phyloP scores from a whole-genome alignment of 1,140 invertebrate species.

The Achatina immaculata region DNA sequence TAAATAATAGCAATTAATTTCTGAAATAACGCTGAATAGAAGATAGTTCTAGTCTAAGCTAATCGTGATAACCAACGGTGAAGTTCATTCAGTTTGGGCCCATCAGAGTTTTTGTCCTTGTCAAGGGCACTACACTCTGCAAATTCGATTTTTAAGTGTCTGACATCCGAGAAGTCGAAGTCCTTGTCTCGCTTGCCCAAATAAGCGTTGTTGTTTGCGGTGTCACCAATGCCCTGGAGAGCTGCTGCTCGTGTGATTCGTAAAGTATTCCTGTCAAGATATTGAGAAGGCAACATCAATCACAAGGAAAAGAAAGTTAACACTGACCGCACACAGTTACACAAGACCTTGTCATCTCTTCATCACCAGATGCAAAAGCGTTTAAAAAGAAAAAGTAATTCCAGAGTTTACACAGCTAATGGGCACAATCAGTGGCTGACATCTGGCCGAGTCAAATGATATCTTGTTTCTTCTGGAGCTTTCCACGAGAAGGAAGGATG shows the following conservation, averaged over 20 bases:
- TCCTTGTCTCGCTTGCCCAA: constrained; percentile 83
- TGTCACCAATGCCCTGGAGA: constrained; percentile 79
- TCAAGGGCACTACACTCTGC: constrained; percentile 78
- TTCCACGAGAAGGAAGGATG: too few relatives aligned
- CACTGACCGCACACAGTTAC: neutral
- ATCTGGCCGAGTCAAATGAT: too few relatives aligned
- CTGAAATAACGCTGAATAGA: too few relatives aligned
- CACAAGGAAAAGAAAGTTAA: neutral
- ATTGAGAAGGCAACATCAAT: too few relatives aligned
- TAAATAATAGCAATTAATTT: too few relatives aligned
- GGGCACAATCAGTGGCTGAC: too few relatives aligned
- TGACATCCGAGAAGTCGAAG: constrained; percentile 84
- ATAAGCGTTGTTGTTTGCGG: constrained; percentile 72
- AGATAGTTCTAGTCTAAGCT: constrained; percentile 4
- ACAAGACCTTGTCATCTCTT: neutral
- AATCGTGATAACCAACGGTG: constrained; percentile 15
- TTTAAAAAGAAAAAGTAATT: neutral
- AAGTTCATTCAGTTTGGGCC: constrained; percentile 23
- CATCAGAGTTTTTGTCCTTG: constrained; percentile 70
- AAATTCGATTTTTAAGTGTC: constrained; percentile 79
- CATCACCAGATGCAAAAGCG: neutral
- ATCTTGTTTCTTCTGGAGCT: too few relatives aligned
- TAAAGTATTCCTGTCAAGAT: constrained; percentile 80
- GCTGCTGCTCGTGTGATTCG: constrained; percentile 84
- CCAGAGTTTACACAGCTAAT: neutral